phyloP scores from a whole-genome alignment of 2,797 vertebrate genomes.

The Pangasius larnaudii region DNA sequence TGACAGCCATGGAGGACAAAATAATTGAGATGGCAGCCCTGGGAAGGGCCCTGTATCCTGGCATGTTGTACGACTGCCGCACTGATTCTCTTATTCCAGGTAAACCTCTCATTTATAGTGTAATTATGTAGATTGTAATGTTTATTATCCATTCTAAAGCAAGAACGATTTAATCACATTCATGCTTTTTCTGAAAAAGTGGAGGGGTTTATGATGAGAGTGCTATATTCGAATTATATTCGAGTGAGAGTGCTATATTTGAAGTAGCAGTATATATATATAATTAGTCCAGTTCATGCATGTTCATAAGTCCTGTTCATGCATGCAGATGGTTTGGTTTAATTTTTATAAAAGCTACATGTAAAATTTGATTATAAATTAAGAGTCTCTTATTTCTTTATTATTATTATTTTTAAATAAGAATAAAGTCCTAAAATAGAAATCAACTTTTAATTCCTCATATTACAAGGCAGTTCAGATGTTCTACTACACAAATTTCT shows the following conservation, averaged over 20 bases:
- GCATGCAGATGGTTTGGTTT: too few species aligned
- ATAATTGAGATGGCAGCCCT: not conserved
- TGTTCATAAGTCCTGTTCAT: too few species aligned
- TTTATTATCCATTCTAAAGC: not conserved
- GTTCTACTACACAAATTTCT: too few species aligned
- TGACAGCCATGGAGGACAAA: not conserved
- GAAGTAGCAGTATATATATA: not conserved
- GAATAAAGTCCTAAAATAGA: too few species aligned
- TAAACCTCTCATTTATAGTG: not conserved
- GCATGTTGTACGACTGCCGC: not conserved
- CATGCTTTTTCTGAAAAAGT: not conserved
- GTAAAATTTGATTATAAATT: too few species aligned
- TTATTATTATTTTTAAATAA: too few species aligned
- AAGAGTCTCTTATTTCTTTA: too few species aligned
- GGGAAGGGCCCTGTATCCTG: slow-evolving; percentile 10
- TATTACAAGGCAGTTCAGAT: too few species aligned
- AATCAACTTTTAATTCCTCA: too few species aligned
- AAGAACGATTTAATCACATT: not conserved
- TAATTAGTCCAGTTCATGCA: too few species aligned
- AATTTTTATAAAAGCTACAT: too few species aligned
- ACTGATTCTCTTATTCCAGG: not conserved
- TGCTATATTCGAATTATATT: not conserved
- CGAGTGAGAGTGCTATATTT: too few species aligned
- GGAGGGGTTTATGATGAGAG: not conserved
- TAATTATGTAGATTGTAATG: not conserved